Percentiles rank a stretch among this genome's conserved stretches.
Conservation (phyloP, 2,888 invertebrate genomes). For the Perithous albicinctus region DNA sequence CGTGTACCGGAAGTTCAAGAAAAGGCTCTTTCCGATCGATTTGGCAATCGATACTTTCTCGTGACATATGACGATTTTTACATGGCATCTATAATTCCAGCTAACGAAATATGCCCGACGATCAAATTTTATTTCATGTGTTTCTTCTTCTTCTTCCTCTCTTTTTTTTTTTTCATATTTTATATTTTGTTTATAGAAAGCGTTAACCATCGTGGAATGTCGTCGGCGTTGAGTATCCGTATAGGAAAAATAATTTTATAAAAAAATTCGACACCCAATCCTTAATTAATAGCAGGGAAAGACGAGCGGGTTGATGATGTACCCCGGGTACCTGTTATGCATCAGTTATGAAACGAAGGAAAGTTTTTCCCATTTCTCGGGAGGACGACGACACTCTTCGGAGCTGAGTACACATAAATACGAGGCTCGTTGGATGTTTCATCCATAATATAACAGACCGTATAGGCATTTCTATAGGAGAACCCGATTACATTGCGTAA, state of each 20-base stretch:
- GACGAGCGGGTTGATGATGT: conserved; percentile 37
- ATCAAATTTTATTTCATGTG: too few species aligned
- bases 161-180: too few species aligned
- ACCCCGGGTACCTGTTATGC: conserved; percentile 62
- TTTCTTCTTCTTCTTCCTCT: too few species aligned
- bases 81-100: neutral
- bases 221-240: neutral
- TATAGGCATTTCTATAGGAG: neutral
- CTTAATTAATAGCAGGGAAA: conserved; percentile 45
- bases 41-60: conserved; percentile 32
- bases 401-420: too few species aligned
- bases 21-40: conserved; percentile 23
- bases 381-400: conserved; percentile 27
- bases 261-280: conserved; percentile 25
- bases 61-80: conserved; percentile 23
- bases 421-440: neutral
- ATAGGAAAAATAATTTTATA: neutral
- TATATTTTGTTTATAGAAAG: conserved; percentile 14
- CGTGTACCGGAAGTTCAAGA: conserved; percentile 38
- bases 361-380: conserved; percentile 62
- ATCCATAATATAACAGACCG: neutral
- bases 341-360: conserved; percentile 69
- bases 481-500: conserved; percentile 1
- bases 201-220: conserved; percentile 20
- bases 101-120: conserved; percentile 1